phyloP scores from a whole-genome alignment of 2,113 vertebrate species.

The Scophthalmus maximus region DNA sequence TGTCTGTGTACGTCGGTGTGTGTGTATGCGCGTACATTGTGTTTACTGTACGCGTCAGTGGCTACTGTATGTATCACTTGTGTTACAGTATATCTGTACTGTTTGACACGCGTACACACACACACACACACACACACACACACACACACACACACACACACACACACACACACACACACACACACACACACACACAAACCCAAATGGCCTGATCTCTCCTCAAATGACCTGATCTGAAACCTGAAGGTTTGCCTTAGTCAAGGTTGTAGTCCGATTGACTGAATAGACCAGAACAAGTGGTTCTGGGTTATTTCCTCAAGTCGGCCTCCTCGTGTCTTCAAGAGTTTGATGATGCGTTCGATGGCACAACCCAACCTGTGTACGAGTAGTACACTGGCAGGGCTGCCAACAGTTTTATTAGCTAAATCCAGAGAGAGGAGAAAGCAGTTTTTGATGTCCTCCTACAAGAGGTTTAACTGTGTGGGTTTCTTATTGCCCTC shows the following conservation, averaged over 20 bases:
- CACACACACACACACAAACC: background rate
- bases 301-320: conserved; percentile 41
- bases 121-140: background rate
- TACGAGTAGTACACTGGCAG: conserved; percentile 51
- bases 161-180: background rate
- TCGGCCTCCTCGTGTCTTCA: conserved; percentile 30
- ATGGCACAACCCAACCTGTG: conserved; percentile 32
- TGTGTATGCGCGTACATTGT: background rate
- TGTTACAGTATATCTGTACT: background rate
- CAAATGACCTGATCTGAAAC: conserved; percentile 17
- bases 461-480: conserved; percentile 74
- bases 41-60: background rate
- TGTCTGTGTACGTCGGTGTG: background rate
- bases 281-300: conserved; percentile 18
- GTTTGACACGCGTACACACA: no score
- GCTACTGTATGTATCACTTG: background rate
- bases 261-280: conserved; percentile 10
- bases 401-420: conserved; percentile 72
- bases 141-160: background rate
- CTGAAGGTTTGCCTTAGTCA: conserved; percentile 7
- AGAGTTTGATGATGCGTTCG: conserved; percentile 37
- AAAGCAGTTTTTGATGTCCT: conserved; percentile 73
- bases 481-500: conserved; percentile 73
- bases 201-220: conserved; percentile 24
- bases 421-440: conserved; percentile 61